These are phyloP conservation scores for Diplolepis rosae DNA, from an alignment of 2,888 invertebrate species.

Conservation along the genomic window DNA sequence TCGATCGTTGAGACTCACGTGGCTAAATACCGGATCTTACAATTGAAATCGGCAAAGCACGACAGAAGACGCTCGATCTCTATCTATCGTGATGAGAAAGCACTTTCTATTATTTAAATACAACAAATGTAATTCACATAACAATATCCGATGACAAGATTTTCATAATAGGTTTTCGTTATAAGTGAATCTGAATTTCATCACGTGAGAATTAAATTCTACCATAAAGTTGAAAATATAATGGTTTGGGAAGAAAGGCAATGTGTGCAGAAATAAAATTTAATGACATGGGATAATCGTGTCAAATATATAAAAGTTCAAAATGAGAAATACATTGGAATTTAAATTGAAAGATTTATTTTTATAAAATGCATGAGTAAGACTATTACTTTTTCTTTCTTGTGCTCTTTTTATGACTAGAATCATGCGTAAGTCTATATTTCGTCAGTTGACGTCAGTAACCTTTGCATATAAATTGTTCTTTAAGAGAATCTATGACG, in stretches of 20 bases:
- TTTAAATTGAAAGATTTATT: no score
- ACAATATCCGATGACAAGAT: background rate
- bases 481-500: slow-evolving; percentile 6
- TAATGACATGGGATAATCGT: no score
- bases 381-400: background rate
- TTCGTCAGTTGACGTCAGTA: background rate
- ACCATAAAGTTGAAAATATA: no score
- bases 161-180: no score
- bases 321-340: background rate
- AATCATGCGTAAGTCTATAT: background rate
- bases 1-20: background rate
- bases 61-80: background rate
- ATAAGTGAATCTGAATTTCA: background rate
- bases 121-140: background rate
- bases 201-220: no score
- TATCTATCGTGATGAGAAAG: background rate
- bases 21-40: background rate
- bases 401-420: background rate
- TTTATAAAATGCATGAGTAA: background rate
- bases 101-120: background rate
- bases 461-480: slow-evolving; percentile 12
- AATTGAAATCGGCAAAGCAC: background rate
- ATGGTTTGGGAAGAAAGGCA: no score
- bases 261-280: no score
- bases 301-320: background rate